Percentiles rank a stretch among this genome's conserved stretches.
phyloP scores from a whole-genome alignment of 1,140 invertebrate species.

The Periplaneta americana region DNA sequence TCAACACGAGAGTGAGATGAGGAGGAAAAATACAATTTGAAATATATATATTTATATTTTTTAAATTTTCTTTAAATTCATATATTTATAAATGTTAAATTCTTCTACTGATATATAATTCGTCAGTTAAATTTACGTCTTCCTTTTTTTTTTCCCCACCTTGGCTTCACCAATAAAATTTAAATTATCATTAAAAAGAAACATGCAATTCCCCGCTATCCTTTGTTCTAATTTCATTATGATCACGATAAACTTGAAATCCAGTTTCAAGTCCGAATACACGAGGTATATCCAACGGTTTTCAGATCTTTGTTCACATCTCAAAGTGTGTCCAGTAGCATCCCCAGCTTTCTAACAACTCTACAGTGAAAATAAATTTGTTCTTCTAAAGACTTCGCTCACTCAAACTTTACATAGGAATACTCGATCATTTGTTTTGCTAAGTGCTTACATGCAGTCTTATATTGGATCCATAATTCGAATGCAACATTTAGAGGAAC shows the following conservation, averaged over 20 bases:
- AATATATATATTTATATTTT: neutral
- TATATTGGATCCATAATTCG: neutral
- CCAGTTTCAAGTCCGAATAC: neutral
- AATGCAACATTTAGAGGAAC: neutral
- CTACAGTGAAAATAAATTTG: neutral
- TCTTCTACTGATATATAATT: conserved; percentile 6
- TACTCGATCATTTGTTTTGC: too few relatives aligned
- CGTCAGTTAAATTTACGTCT: neutral
- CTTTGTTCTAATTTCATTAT: neutral
- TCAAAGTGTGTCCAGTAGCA: neutral
- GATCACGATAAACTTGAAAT: neutral
- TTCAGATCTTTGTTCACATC: neutral
- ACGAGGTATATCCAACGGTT: neutral
- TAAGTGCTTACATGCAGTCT: neutral
- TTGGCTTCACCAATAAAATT: neutral
- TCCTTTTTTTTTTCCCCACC: neutral
- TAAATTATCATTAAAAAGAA: neutral
- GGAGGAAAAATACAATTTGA: conserved; percentile 9
- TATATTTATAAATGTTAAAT: conserved; percentile 12
- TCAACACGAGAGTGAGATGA: neutral
- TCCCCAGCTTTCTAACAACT: neutral
- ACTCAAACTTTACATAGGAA: neutral
- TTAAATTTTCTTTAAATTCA: neutral
- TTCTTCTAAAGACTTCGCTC: neutral
- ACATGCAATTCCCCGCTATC: neutral